Base-by-base conservation (phyloP, 2,888 invertebrate species). In the Schizaphis graminum region DNA sequence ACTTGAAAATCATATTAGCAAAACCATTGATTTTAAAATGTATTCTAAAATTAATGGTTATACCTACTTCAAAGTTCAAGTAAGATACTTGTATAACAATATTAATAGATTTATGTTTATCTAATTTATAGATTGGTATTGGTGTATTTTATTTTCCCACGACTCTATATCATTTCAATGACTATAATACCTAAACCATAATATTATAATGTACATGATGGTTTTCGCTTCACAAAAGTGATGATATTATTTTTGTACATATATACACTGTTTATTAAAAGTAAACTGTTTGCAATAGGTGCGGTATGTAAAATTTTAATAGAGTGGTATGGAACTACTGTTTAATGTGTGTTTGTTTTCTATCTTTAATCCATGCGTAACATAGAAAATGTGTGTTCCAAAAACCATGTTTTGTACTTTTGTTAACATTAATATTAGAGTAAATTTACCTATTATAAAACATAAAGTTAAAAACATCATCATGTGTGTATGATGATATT, bases 121-220 rank as follows among this genome's bases (percentile, higher is more conserved):
- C 49, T 53, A 53, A 53, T 53, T 13, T 53, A 13, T 53, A 53
- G 35, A 3, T 3, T 47, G 47, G n/a, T 44, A 0, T 77, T 47
- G 47, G n/a, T 44, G 0, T 77, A 47, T 49, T 44, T 89, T 57
- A 16, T 57, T 91, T 77, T 91, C 90, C 77, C 90, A 91, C 77
- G 77, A 91, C 26, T 47, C 49, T 49, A 47, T 77, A 77, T 35
- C 77, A 77, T 53, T 91, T 91, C 26, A 49, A 24, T 77, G 35
- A 24, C 11, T 3, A 44, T 61, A 47, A 10, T n/a, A 91, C 13
- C 26, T 44, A 53, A 13, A 28, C 44, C 41, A 47, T 47, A 5
- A 87, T 87, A 41, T 85, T 49, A 87, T 21, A 77, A 53, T 90
- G 35, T 67, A 67, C 47, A 49, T 35, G 49, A 49, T 47, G 44